Base-by-base conservation (phyloP, 2,797 vertebrate genomes). In the Lacerta bilineata region DNA sequence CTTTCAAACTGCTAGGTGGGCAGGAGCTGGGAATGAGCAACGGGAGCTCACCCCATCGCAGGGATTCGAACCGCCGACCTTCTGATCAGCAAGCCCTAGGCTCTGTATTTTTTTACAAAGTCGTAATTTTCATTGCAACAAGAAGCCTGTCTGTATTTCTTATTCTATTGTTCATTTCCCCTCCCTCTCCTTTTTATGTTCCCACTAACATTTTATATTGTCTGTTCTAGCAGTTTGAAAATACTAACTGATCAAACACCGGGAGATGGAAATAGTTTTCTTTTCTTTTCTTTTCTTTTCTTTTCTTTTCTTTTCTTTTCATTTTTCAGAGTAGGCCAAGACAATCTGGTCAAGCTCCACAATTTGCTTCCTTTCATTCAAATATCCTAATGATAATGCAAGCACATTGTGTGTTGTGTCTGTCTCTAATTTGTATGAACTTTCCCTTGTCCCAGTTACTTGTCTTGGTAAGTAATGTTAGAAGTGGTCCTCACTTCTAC, bases 381-480 rank as follows among this genome's bases (percentile, higher is more conserved):
- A 87, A 90, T 77, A 88, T 80, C 89, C 87, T 86, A 83, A 77
- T 93, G 94, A 91, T 90, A 91, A 89, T 94, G 66, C 89, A 94
- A 85, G 86, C 90, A 92, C 89, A 86, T 92, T 94, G 92, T 94
- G 84, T 15, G 50, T 55, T 55, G 50, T 93, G 90, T 95, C 91
- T 91, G 92, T 96, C 39, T 76, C 23, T 76, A n/a, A 88, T 92
- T 90, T 89, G 86, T 94, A 92, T 93, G 93, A 94, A 93, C 91
- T 95, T 90, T 85, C 8, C 91, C 92, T 93, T 91, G 83, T 95
- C 94, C 93, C 83, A 88, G 91, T 94, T 91, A 69, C 93, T 95
- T 96, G 93, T 94, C 93, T 93, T 94, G 95, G 93, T 95, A 95
- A 94, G 43, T 96, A 95, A 92, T 89, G 66, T 89, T 93, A 92